Conservation (phyloP, 2,888 invertebrate species). For the Nymphalis c-album region DNA sequence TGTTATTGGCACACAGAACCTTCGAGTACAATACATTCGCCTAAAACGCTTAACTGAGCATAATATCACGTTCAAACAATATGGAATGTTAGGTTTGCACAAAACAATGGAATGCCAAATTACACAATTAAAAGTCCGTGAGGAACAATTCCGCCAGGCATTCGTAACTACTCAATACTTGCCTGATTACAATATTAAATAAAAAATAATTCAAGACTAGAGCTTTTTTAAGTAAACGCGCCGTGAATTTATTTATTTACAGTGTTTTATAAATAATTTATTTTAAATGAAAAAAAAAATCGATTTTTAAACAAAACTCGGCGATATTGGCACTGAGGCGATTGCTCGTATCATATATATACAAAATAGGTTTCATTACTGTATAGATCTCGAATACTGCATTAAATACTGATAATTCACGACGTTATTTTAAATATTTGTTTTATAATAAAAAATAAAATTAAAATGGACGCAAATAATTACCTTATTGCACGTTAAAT, state of each 20-base stretch:
- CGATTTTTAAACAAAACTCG: constrained; percentile 48
- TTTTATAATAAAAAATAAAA: constrained; percentile 44
- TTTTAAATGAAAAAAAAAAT: background rate
- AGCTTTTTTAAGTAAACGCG: constrained; percentile 70
- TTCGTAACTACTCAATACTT: constrained; percentile 53
- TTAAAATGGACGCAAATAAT: constrained; percentile 77
- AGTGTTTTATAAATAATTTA: constrained; percentile 19
- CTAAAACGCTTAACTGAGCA: constrained; percentile 57
- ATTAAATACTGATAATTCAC: constrained; percentile 74
- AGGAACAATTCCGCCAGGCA: constrained; percentile 48
- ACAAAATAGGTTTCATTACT: constrained; percentile 10
- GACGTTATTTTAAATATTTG: constrained; percentile 45
- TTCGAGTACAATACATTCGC: constrained; percentile 50
- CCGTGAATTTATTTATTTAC: constrained; percentile 61
- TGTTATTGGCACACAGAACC: constrained; percentile 78
- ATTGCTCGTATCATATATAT: constrained; percentile 6
- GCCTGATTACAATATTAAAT: constrained; percentile 62
- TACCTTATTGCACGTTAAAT: constrained; percentile 75
- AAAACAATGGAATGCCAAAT: constrained; percentile 66
- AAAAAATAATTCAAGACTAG: constrained; percentile 71
- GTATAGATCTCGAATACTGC: constrained; percentile 61
- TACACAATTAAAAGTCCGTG: constrained; percentile 29
- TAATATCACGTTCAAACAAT: constrained; percentile 61
- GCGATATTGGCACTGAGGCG: constrained; percentile 59
- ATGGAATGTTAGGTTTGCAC: constrained; percentile 68